phyloP scores from a whole-genome alignment of 2,888 invertebrate species.

The Octodonta nipae region DNA sequence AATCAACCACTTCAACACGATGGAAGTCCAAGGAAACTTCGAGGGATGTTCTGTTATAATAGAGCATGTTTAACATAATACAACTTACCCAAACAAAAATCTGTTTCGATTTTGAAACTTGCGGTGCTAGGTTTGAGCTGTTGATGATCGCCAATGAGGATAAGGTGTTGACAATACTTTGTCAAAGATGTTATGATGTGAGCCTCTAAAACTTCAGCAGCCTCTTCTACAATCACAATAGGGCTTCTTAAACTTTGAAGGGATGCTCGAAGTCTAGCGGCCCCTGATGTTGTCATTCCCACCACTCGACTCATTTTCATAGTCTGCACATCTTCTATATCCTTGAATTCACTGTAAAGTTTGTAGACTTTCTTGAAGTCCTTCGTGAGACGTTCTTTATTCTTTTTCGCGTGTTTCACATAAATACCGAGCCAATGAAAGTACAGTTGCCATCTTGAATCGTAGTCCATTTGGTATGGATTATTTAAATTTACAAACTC shows the following conservation, averaged over 20 bases:
- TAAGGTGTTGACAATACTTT: constrained; percentile 59
- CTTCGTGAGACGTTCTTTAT: constrained; percentile 14
- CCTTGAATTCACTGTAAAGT: not conserved
- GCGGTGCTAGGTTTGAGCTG: constrained; percentile 61
- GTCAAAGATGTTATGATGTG: constrained; percentile 59
- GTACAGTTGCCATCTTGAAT: not conserved
- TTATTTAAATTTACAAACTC: too few species aligned
- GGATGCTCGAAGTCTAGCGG: constrained; percentile 52
- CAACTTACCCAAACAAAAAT: too few species aligned
- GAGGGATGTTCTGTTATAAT: too few species aligned
- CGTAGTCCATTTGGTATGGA: too few species aligned
- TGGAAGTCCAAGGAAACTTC: too few species aligned
- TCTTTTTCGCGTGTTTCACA: not conserved
- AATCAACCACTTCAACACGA: too few species aligned
- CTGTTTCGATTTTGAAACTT: constrained; percentile 50
- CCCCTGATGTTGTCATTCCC: constrained; percentile 67
- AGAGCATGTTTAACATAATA: too few species aligned
- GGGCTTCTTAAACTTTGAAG: constrained; percentile 47
- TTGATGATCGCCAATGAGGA: constrained; percentile 38
- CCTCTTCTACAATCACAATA: constrained; percentile 74
- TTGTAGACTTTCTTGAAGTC: not conserved
- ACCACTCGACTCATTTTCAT: constrained; percentile 24
- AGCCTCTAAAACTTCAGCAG: constrained; percentile 74
- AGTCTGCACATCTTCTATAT: constrained; percentile 3
- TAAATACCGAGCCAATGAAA: not conserved